These are phyloP conservation scores for Tenthredo mesomela DNA, from an alignment of 2,888 invertebrate genomes.

Conservation along the genomic window DNA sequence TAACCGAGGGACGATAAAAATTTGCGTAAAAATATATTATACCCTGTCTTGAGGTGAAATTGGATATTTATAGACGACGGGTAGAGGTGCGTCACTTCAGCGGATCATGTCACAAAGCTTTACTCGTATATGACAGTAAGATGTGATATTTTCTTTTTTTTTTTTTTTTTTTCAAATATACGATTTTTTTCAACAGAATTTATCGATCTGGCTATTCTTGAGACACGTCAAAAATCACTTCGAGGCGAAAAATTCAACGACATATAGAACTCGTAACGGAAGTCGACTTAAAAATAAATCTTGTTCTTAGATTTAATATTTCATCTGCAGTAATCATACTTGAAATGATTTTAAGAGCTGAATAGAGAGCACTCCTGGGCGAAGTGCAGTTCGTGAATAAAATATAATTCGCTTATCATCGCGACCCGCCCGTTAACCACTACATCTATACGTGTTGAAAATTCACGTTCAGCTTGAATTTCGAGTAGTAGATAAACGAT, in stretches of 20 bases:
- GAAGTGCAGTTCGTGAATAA: slow-evolving; percentile 29
- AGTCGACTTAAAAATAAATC: neutral
- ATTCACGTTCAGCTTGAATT: neutral
- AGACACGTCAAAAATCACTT: neutral
- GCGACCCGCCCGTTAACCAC: slow-evolving; percentile 23
- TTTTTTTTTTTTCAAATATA: neutral
- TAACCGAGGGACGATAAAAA: slow-evolving; percentile 65
- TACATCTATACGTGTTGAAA: neutral
- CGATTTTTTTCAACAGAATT: neutral
- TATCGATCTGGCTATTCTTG: neutral
- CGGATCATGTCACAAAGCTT: slow-evolving; percentile 56
- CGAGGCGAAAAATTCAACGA: neutral
- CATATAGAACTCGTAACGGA: neutral
- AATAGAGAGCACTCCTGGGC: slow-evolving; percentile 16
- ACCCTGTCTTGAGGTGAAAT: slow-evolving; percentile 76
- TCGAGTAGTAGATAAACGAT: neutral
- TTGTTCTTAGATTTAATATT: neutral
- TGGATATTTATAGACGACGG: slow-evolving; percentile 78
- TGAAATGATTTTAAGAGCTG: slow-evolving; percentile 25
- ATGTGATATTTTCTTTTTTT: neutral
- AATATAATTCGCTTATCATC: slow-evolving; percentile 31
- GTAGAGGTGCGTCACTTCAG: slow-evolving; percentile 74
- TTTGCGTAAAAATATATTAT: slow-evolving; percentile 75
- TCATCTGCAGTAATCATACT: neutral
- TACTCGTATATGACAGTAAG: neutral